Percentiles rank a stretch among this genome's conserved stretches.
phyloP scores from a whole-genome alignment of 2,888 invertebrate species.

The Dynastes hyllus region DNA sequence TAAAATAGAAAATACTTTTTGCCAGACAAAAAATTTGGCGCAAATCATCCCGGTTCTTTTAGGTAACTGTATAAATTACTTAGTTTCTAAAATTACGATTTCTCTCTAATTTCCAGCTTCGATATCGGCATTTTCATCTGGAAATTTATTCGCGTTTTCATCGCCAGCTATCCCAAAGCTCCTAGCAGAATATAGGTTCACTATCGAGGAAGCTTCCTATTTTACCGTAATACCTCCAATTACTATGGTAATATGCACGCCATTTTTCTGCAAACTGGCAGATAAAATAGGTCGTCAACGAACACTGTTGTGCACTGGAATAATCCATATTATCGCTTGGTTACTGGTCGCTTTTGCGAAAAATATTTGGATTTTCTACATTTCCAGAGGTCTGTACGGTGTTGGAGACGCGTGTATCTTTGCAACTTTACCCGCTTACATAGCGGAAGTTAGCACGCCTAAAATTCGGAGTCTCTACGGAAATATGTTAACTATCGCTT shows the following conservation, averaged over 20 bases:
- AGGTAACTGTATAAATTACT: too few relatives aligned
- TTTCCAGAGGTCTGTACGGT: conserved; percentile 61
- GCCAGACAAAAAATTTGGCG: too few relatives aligned
- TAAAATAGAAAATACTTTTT: too few relatives aligned
- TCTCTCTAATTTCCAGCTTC: conserved; percentile 48
- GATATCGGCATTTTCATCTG: conserved; percentile 41
- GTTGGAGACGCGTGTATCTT: conserved; percentile 62
- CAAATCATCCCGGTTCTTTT: too few relatives aligned
- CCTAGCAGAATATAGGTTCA: conserved; percentile 57
- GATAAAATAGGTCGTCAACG: conserved; percentile 63
- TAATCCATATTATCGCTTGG: conserved; percentile 62
- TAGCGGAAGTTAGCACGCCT: conserved; percentile 64
- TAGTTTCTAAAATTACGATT: background rate
- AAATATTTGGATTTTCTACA: conserved; percentile 62
- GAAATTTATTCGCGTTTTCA: conserved; percentile 51
- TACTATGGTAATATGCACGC: conserved; percentile 58
- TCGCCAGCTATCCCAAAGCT: conserved; percentile 53
- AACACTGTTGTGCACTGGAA: conserved; percentile 60
- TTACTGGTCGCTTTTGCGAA: conserved; percentile 59
- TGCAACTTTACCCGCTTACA: conserved; percentile 61
- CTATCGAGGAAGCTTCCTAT: conserved; percentile 64
- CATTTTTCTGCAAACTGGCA: conserved; percentile 59
- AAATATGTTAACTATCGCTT: conserved; percentile 59
- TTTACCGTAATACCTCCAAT: conserved; percentile 64
- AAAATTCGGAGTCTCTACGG: conserved; percentile 64